Conservation (phyloP, 2,797 vertebrate genomes). For the Brachyalestes nurse region DNA sequence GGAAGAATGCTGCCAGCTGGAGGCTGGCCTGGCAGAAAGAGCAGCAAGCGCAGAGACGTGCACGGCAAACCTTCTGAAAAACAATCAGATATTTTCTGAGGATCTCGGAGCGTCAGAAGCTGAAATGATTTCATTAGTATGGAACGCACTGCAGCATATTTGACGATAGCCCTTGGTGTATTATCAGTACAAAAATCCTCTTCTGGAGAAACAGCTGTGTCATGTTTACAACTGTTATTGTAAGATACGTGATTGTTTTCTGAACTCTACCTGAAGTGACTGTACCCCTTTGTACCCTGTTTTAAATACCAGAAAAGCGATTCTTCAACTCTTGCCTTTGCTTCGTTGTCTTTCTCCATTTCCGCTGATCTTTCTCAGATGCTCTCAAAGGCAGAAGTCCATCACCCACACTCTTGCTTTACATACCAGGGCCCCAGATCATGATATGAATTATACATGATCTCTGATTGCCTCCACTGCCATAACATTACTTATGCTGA, state of each 20-base stretch:
- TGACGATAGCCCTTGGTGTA: not conserved
- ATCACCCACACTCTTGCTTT: conserved; percentile 46
- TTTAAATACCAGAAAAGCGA: not conserved
- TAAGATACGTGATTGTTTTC: not conserved
- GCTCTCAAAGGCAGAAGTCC: conserved; percentile 37
- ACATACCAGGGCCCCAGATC: conserved; percentile 30
- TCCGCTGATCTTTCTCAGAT: conserved; percentile 25
- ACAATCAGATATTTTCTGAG: not conserved
- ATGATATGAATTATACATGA: conserved; percentile 56
- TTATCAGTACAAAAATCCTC: conserved; percentile 5
- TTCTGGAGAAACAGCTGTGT: conserved; percentile 7
- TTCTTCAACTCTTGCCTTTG: not conserved
- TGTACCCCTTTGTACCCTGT: not conserved
- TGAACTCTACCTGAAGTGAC: not conserved
- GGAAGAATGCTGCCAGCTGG: conserved; percentile 73
- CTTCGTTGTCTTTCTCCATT: conserved; percentile 23
- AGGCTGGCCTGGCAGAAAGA: conserved; percentile 56
- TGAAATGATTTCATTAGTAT: not conserved
- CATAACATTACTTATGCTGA: conserved; percentile 45
- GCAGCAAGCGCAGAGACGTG: conserved; percentile 12
- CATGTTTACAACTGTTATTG: conserved; percentile 1
- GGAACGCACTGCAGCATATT: not conserved
- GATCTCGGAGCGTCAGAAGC: conserved; percentile 1
- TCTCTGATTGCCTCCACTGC: conserved; percentile 47
- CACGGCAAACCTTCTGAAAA: conserved; percentile 8